Evolutionary conservation across 2,113 vertebrate genomes (phyloP), one percentile per base, ranked within the genome.

Genomic region (Clarias macrocephalus): DNA sequence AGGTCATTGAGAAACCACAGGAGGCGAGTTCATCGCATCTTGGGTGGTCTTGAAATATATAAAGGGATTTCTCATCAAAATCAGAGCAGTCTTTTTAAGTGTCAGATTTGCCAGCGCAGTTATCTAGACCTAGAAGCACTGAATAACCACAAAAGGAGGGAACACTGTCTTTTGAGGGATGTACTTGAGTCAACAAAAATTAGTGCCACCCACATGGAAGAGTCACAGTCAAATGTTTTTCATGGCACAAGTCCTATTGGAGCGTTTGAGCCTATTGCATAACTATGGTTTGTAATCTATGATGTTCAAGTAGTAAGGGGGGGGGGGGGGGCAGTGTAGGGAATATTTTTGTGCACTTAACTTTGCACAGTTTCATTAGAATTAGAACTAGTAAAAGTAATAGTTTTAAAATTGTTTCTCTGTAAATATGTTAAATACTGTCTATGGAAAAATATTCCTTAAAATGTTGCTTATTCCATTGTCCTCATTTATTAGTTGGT

Each of bases 1-100:
- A 93, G 93, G 79, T 95, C 94, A 0, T 92, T 96, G 8, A 94
- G 94, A 91, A 94, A 94, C 91, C 95, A 96, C 90, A 93, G 92
- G 60, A 91, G 94, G 80, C 94, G 92, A 84, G 93, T 94, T 79
- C 95, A 95, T 92, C 92, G 91, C 52, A 94, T 95, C 68, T 88
- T 94, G 90, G 92, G 89, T 76, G 93, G 93, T 48, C 68, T 63
- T 33, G 87, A 88, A 42, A 11, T 86, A 57, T 66, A 63, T 2
- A 88, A 83, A 42, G 89, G 89, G 12, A n/a, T 84, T 15, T 2
- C 75, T 65, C 80, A 33, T 37, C 88, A 88, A 85, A 86, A 42
- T 85, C 92, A 92, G 13, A 68, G 63, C 16, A 85, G 81, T 81
- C 76, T 57, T 48, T 92, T 77, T 37, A 90, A 82, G 37, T 92